Evolutionary conservation across 2,888 invertebrate species (phyloP).

Genomic region (Megamerina dolium): DNA sequence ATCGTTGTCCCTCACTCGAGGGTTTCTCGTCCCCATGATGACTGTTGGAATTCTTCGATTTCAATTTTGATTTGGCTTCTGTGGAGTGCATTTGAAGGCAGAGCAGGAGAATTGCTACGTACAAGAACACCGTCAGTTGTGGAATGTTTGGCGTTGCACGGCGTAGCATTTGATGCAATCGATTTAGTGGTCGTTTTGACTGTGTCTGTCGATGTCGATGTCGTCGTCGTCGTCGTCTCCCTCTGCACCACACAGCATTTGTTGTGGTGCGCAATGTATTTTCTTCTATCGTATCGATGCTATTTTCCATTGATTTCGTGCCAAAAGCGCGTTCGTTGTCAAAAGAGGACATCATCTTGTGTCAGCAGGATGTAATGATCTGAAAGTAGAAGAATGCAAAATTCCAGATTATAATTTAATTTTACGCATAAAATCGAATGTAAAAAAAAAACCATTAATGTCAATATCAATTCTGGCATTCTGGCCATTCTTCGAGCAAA

Average conservation of each 20-base stretch:
- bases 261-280: slow-evolving; percentile 2
- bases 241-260: slow-evolving; percentile 1
- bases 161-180: slow-evolving; percentile 15
- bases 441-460: too few relatives aligned
- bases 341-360: too few relatives aligned
- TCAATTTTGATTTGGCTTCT: slow-evolving; percentile 24
- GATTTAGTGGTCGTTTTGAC: slow-evolving; percentile 5
- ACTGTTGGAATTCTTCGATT: slow-evolving; percentile 23
- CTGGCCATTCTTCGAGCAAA: too few relatives aligned
- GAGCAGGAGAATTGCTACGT: slow-evolving; percentile 19
- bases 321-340: too few relatives aligned
- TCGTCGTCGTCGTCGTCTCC: neutral
- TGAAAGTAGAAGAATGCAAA: too few relatives aligned
- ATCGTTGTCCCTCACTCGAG: slow-evolving; percentile 58
- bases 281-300: too few relatives aligned
- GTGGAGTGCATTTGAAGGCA: slow-evolving; percentile 9
- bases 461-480: too few relatives aligned
- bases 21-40: slow-evolving; percentile 23
- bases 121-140: neutral
- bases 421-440: too few relatives aligned
- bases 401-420: too few relatives aligned
- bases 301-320: too few relatives aligned
- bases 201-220: slow-evolving; percentile 2
- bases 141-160: slow-evolving; percentile 19
- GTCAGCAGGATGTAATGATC: too few relatives aligned